Evolutionary conservation across 2,888 invertebrate species (phyloP), one percentile per base, ranked within the genome.

Genomic region (Cosmorhoe ocellata): DNA sequence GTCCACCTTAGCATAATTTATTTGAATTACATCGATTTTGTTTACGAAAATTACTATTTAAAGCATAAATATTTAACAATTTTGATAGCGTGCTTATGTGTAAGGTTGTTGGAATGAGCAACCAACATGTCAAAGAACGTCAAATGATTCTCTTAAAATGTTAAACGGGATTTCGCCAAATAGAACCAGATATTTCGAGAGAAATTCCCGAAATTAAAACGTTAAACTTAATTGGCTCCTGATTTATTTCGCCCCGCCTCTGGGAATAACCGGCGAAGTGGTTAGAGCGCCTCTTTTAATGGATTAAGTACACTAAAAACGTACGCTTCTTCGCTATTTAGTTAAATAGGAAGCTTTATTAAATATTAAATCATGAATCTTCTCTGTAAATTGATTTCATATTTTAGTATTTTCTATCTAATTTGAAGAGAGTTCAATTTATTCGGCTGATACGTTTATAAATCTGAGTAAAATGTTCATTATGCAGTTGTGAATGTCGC

Each of bases 221-320:
- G 49, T 56, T 54, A 48, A 48, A 54, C 48, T 51, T 56, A 58
- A 59, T 59, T 58, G 56, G 57, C 42, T 46, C 27, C 51, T 56
- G 61, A 62, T 61, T 59, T 59, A 59, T 58, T 50, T 48, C 18
- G 34, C 33, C 40, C 37, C 56, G 58, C 59, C 56, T 59, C 46
- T 28, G 63, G 59, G 61, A 59, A 60, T 58, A 61, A 51, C 56
- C 54, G 52, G 50, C 50, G 51, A 51, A 53, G 41, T 39, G 34
- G 41, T 44, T 51, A 34, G 30, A 48, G 43, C 18, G 40, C 33
- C 47, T 43, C 40, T 53, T 41, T 45, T 51, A 49, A 53, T 53
- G 51, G 33, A 53, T 53, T 52, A 44, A 51, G 32, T 41, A 51
- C 37, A 36, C 45, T 50, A 40, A 11, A 39, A 54, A 48, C 44